Conservation (phyloP, 1,140 invertebrate species). For the Sesamia nonagrioides region DNA sequence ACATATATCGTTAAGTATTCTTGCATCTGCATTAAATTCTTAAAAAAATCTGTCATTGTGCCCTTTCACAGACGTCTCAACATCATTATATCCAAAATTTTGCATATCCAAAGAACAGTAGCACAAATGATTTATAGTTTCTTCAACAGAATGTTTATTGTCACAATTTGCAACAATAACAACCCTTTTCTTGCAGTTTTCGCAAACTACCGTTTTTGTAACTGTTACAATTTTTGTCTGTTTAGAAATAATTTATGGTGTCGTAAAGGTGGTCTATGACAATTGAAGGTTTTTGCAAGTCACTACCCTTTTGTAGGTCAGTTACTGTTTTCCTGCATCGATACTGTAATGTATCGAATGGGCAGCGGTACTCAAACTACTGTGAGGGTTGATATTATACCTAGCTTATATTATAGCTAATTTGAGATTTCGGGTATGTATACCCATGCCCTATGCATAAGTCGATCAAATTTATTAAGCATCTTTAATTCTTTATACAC, state of each 20-base stretch:
- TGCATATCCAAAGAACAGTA: slow-evolving; percentile 52
- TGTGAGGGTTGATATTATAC: background rate
- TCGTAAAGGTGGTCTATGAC: slow-evolving; percentile 75
- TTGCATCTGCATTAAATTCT: background rate
- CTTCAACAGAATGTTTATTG: slow-evolving; percentile 56
- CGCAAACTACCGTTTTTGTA: slow-evolving; percentile 71
- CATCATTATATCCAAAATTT: slow-evolving; percentile 36
- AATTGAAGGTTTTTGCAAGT: slow-evolving; percentile 75
- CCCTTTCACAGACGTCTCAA: background rate
- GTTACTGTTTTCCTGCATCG: slow-evolving; percentile 65
- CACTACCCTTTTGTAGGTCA: slow-evolving; percentile 80
- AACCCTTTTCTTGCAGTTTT: slow-evolving; percentile 81
- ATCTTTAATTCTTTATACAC: too few species aligned
- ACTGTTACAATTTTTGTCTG: slow-evolving; percentile 76
- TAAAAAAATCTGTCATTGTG: slow-evolving; percentile 36
- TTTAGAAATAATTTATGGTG: slow-evolving; percentile 77
- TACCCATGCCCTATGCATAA: too few species aligned
- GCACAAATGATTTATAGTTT: slow-evolving; percentile 61
- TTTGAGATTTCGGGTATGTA: too few species aligned
- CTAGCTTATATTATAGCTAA: too few species aligned
- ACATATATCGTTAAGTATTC: background rate
- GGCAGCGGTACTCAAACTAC: slow-evolving; percentile 68
- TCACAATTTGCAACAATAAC: slow-evolving; percentile 62
- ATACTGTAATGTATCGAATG: slow-evolving; percentile 59
- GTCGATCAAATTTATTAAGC: too few species aligned